Base-by-base conservation (phyloP, 2,797 vertebrate genomes). In the Paedocypris micromegethes region DNA sequence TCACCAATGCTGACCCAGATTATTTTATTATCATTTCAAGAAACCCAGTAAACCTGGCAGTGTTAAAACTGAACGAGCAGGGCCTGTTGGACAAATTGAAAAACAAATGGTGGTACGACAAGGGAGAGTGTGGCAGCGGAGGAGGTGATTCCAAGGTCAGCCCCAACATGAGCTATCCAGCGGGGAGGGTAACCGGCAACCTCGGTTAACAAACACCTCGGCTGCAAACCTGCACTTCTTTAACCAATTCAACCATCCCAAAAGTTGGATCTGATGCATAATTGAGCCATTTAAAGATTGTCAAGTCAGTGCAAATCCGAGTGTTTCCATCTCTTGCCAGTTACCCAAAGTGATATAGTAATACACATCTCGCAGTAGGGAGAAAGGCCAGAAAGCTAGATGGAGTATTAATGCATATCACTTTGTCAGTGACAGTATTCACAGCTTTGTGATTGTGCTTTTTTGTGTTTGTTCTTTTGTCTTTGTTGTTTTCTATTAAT, bases 71-170 rank as follows among this genome's bases (percentile, higher is more conserved):
- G 92, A 98, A 98, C 93, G 96, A 98, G 91, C 96, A 98, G 94
- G 96, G 96, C 88, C 95, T 98, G 92, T 96, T 98, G 96, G 96
- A 98, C 96, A 98, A 96, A 98, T 96, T 98, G 94, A 98, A 98
- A 98, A 98, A 98, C 95, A 98, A 97, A 96, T 98, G 96, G 96
- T 98, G 96, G 95, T 98, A 98, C 94, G 96, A 97, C 95, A 98
- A 98, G 53, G 95, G 96, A 9, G 95, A 98, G 86, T 97, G 96
- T 90, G 95, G 96, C 94, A 94, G 91, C 95, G 94, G 96, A 92
- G 95, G 94, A 93, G 94, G 96, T 93, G 96, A 98, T 89, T 94
- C 95, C 93, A 98, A 98, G 95, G 96, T 98, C 94, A 97, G 94
- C 88, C 90, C 90, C 91, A 93, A 72, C 76, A 91, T 91, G 91